Conservation (phyloP, 2,797 vertebrate species). For the Crax fasciolata region DNA sequence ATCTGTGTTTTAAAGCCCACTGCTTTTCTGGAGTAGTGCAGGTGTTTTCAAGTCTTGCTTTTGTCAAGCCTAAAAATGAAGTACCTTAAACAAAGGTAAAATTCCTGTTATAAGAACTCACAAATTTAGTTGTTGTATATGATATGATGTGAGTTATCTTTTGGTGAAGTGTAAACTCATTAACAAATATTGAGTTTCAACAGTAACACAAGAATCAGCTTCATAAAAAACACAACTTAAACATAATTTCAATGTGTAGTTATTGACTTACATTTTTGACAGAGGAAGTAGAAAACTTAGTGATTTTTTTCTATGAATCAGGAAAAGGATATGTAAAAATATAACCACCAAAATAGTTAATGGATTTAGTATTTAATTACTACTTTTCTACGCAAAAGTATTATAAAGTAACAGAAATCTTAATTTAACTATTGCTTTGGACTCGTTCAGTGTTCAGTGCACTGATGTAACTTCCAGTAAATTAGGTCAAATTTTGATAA, state of each 20-base stretch:
- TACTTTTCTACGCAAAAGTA: background rate
- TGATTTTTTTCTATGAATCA: background rate
- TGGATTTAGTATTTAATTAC: background rate
- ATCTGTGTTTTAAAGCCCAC: background rate
- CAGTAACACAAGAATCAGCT: background rate
- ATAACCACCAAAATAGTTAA: background rate
- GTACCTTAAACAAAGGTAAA: background rate
- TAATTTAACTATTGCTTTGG: background rate
- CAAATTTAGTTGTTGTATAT: background rate
- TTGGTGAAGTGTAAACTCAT: background rate
- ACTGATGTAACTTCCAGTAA: background rate
- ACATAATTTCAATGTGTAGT: background rate
- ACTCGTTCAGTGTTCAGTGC: background rate
- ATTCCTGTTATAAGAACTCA: background rate
- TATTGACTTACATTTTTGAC: background rate
- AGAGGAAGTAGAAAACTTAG: background rate
- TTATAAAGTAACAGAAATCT: background rate
- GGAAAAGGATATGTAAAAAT: background rate
- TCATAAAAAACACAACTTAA: background rate
- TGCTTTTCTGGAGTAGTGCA: rapidly evolving
- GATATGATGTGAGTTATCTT: background rate
- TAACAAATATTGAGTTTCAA: background rate
- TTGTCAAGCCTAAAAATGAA: background rate
- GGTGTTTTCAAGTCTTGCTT: background rate
- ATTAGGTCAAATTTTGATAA: background rate